Evolutionary conservation across 92 coral and sea anemone genomes (phyloP), one percentile per base, ranked within the genome.

Genomic region (Blastomussa wellsi): DNA sequence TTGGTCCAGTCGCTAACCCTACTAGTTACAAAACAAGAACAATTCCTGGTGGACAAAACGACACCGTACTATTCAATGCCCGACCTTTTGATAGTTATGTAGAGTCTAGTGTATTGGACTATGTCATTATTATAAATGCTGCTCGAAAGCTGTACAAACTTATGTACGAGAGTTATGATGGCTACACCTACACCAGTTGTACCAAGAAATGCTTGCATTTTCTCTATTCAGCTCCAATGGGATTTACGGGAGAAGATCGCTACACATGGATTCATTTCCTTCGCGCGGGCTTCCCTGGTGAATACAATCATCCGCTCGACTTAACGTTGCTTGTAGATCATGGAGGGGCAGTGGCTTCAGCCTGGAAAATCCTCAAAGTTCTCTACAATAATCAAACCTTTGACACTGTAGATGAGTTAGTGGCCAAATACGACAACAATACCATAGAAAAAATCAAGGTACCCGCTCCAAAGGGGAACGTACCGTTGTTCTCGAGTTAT

Each of bases 111-210:
- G 83, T 32, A 16, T 5, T 92, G 20, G 26, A 64, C 35, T 53
- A 67, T 5, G 28, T 22, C 13, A 22, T 90, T 35, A 28, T 84
- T 2, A 33, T 3, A 0, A 19, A 26, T 31, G 72, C 86, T 5
- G 42, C 91, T 17, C 55, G 41, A n/a, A 80, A 73, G 69, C 82
- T 84, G 19, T 24, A 70, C 12, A 74, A 80, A 51, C 59, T 92
- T 59, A 62, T 92, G 82, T 81, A 33, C 4, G 93, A 92, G 64
- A 90, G 93, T 20, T 92, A 90, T 73, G 93, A 84, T 38, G 93
- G 95, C 20, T 92, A 84, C 75, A 62, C 80, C 0, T 51, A 70
- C 44, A 26, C 11, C 49, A 8, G 72, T 13, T 44, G 22, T 4
- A 10, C 14, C 38, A 81, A 76, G 4, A 90, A 86, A 37, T 92